These are phyloP conservation scores for Hypocryptadius cinnamomeus DNA, from an alignment of 2,113 vertebrate genomes.

Conservation along the genomic window DNA sequence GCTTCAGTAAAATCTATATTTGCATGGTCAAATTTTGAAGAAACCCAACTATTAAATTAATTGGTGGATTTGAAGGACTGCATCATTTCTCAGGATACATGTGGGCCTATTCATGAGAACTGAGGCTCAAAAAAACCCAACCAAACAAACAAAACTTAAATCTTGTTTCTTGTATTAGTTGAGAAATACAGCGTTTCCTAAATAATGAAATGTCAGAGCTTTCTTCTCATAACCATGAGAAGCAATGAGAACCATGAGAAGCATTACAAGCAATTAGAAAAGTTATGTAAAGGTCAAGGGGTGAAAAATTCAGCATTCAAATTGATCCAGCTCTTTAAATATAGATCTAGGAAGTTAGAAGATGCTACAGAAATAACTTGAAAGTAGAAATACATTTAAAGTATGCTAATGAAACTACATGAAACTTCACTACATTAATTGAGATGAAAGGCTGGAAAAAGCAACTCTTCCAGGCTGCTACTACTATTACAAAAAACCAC, in stretches of 20 bases:
- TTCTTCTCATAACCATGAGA: neutral
- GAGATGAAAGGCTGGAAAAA: neutral
- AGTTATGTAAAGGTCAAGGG: neutral
- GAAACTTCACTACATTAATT: neutral
- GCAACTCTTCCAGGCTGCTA: neutral
- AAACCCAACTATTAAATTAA: neutral
- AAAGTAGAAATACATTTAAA: neutral
- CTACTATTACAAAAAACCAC: neutral
- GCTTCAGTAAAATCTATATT: neutral
- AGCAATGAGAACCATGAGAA: neutral
- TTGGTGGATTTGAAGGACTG: neutral
- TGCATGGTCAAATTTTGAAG: neutral
- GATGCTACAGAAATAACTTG: neutral
- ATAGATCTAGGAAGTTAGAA: neutral
- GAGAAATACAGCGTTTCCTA: neutral
- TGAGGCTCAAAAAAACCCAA: neutral
- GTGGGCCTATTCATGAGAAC: neutral
- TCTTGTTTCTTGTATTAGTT: neutral
- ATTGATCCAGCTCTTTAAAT: neutral
- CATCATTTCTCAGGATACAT: neutral
- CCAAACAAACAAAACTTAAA: neutral
- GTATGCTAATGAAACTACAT: neutral
- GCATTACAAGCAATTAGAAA: neutral
- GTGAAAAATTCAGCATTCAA: neutral
- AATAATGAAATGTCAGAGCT: neutral